Evolutionary conservation across 2,888 invertebrate genomes (phyloP), one percentile per base, ranked within the genome.

Genomic region (Drosophila lacicola): DNA sequence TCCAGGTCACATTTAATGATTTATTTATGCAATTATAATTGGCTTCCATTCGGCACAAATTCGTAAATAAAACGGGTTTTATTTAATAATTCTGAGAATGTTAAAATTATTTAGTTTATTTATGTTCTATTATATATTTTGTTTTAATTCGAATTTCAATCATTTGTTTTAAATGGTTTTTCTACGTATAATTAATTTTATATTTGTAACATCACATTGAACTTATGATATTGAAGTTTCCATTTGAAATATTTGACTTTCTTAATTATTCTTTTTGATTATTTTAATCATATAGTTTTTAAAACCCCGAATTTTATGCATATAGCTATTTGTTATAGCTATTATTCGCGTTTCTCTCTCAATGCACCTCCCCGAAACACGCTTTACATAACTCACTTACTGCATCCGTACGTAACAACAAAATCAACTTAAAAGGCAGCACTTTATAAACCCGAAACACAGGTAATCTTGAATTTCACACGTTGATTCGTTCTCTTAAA

Each of bases 311-410:
- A 33, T 50, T 37, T 34, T 29, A 10, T 41, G 42, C 19, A 2
- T 17, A 3, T 19, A 11, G 1, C 2, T 29, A 19, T 44, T 34
- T 55, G 34, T 33, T 41, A 29, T n/a, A 21, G 36, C 36, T 13
- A 10, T 53, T 25, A 17, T 37, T 39, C 45, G 47, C 39, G 11
- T 11, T n/a, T 69, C 29, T 47, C 29, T 29, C 34, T n/a, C 19
- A 41, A 17, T 14, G 42, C n/a, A 50, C 44, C 57, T 42, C 61
- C 57, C 37, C 25, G 64, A 74, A 58, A 60, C 58, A 76, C 58
- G 85, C 79, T 88, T 84, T 84, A 89, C 70, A 84, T 84, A 84
- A 84, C 87, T 88, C 84, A 74, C 71, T 70, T 72, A 70, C 50
- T 65, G 53, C 47, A 57, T 70, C 58, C 57, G 58, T 65, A 66